Conservation (phyloP, 1,140 invertebrate genomes). For the Leptoteleia sp. region DNA sequence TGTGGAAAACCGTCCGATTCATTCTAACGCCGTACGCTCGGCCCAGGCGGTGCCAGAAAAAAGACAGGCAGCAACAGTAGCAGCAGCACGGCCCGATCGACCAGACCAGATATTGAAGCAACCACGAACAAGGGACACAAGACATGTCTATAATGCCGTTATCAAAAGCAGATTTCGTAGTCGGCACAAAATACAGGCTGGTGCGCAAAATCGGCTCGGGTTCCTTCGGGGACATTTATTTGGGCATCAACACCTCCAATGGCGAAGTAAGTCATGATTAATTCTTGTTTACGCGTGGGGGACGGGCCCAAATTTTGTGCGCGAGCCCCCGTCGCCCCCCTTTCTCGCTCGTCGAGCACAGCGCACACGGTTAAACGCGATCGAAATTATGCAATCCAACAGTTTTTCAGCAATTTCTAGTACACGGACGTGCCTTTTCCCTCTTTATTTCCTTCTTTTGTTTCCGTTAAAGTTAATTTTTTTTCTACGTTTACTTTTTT, state of each 20-base stretch:
- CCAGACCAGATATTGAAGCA: slow-evolving; percentile 37
- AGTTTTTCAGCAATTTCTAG: too few relatives aligned
- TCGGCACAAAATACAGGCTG: slow-evolving; percentile 96
- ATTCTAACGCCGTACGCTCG: slow-evolving; percentile 19
- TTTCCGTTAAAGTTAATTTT: too few relatives aligned
- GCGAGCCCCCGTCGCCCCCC: too few relatives aligned
- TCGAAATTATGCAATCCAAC: too few relatives aligned
- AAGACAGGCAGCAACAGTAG: not conserved
- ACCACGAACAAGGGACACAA: slow-evolving; percentile 48
- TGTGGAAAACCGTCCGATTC: slow-evolving; percentile 28
- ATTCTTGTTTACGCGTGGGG: slow-evolving; percentile 26
- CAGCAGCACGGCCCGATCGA: slow-evolving; percentile 21
- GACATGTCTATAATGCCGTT: slow-evolving; percentile 72
- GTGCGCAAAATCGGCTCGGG: slow-evolving; percentile 98
- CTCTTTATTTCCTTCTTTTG: too few relatives aligned
- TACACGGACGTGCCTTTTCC: too few relatives aligned
- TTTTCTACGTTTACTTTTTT: too few relatives aligned
- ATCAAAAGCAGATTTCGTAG: slow-evolving; percentile 87
- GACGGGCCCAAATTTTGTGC: not conserved
- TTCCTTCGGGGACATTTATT: slow-evolving; percentile 99
- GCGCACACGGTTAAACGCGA: too few relatives aligned
- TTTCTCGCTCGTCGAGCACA: too few relatives aligned
- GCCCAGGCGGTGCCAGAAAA: slow-evolving; percentile 22
- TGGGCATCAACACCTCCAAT: slow-evolving; percentile 97
- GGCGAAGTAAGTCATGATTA: slow-evolving; percentile 88